Evolutionary conservation across 2,113 vertebrate species (phyloP).

Genomic region (Sitta europaea): DNA sequence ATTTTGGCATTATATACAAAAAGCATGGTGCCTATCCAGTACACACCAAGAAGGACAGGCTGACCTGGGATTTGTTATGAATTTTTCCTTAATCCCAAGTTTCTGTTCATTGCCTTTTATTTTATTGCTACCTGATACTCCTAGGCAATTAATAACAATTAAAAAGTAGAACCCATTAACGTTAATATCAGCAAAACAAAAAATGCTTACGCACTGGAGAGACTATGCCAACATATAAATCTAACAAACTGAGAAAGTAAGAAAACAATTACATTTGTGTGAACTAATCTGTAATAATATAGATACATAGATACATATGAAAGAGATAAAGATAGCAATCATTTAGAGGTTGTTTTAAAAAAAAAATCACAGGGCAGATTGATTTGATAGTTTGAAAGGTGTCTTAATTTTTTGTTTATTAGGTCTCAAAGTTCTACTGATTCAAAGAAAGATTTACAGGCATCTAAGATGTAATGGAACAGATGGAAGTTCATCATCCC

Average conservation of each 20-base stretch:
- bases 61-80: neutral
- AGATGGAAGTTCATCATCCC: neutral
- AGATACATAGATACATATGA: neutral
- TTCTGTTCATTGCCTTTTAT: neutral
- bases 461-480: neutral
- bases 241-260: neutral
- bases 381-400: neutral
- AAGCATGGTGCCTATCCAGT: neutral
- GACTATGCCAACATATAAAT: neutral
- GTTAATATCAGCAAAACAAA: neutral
- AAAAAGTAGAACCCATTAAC: neutral
- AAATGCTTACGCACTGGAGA: neutral
- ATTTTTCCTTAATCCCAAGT: neutral
- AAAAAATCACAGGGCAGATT: neutral
- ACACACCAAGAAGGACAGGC: neutral
- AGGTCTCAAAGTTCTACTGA: neutral
- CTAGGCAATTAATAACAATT: too few relatives aligned
- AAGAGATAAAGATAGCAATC: neutral
- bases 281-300: neutral
- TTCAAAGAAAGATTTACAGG: neutral
- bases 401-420: neutral
- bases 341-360: neutral
- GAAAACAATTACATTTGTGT: neutral
- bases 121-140: neutral
- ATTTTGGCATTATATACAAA: neutral